A percentile compares a stretch with the other conserved stretches of the same genome.
phyloP scores from a whole-genome alignment of 1,140 invertebrate species.

The Drosophila nigrodunni region DNA sequence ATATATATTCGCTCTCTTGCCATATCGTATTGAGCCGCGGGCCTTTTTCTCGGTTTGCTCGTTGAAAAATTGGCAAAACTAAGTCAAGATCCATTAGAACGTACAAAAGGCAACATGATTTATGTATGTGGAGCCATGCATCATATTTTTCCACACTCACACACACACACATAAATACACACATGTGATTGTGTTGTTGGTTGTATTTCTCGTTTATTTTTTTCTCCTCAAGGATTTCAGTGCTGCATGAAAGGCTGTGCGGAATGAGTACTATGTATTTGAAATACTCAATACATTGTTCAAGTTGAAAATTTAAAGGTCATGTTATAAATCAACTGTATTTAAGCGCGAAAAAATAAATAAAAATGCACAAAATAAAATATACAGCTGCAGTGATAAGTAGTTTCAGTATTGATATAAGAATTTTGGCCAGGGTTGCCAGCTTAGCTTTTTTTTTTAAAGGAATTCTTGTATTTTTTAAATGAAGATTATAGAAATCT shows the following conservation, averaged over 20 bases:
- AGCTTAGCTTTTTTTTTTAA: not conserved
- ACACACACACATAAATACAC: not conserved
- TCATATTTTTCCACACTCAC: slow-evolving; percentile 50
- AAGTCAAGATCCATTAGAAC: slow-evolving; percentile 70
- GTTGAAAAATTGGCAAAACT: slow-evolving; percentile 68
- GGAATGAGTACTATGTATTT: not conserved
- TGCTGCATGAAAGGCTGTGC: not conserved
- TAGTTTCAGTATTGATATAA: too few species aligned
- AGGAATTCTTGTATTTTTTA: too few species aligned
- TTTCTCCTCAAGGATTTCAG: slow-evolving; percentile 1
- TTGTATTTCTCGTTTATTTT: slow-evolving; percentile 8
- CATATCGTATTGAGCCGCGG: slow-evolving; percentile 64
- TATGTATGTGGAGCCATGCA: slow-evolving; percentile 66
- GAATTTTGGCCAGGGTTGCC: too few species aligned
- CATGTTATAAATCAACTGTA: slow-evolving; percentile 4
- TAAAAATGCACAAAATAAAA: not conserved
- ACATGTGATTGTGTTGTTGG: slow-evolving; percentile 34
- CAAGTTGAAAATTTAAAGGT: slow-evolving; percentile 12
- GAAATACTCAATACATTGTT: slow-evolving; percentile 17
- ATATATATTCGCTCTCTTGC: slow-evolving; percentile 1
- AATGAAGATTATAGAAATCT: too few species aligned
- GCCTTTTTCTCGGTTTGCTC: slow-evolving; percentile 42
- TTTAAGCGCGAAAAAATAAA: not conserved
- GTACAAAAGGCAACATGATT: slow-evolving; percentile 63
- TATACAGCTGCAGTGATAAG: not conserved